These are phyloP conservation scores for Cossypha niveicapilla DNA, from an alignment of 2,797 vertebrate species.

Conservation along the genomic window DNA sequence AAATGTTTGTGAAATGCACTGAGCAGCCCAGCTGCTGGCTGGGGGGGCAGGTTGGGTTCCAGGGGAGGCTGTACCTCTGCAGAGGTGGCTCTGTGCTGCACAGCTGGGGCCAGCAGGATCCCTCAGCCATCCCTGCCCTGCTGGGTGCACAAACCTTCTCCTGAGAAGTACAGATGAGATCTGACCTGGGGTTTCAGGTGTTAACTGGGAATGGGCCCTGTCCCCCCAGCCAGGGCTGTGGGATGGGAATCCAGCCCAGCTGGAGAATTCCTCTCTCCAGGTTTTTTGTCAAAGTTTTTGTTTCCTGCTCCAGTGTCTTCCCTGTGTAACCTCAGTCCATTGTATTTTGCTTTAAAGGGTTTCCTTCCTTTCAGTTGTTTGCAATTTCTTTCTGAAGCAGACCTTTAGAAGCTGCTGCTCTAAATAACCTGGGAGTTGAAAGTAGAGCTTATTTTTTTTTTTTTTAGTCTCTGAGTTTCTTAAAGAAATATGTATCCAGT, in stretches of 20 bases:
- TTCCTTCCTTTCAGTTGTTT: slow-evolving; percentile 31
- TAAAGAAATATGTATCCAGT: not conserved
- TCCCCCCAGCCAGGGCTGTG: not conserved
- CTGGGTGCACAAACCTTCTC: not conserved
- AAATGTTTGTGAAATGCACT: not conserved
- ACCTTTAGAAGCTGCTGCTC: not conserved
- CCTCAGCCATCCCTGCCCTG: not conserved
- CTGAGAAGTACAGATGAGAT: not conserved
- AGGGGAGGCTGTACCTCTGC: not conserved
- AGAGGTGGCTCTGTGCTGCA: not conserved
- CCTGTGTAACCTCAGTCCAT: not conserved
- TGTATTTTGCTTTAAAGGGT: not conserved
- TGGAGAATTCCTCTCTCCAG: not conserved
- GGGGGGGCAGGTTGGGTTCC: not conserved
- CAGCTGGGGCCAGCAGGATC: accelerated
- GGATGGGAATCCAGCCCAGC: not conserved
- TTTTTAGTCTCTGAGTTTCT: not conserved
- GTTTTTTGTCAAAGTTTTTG: not conserved
- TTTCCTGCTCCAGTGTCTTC: not conserved
- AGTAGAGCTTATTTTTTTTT: not conserved
- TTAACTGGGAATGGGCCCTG: accelerated
- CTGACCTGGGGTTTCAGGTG: accelerated
- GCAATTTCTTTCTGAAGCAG: not conserved
- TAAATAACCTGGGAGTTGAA: not conserved
- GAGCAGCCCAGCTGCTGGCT: not conserved